Evolutionary conservation across 2,888 invertebrate species (phyloP).

Genomic region (Lasioglossum figueresi): DNA sequence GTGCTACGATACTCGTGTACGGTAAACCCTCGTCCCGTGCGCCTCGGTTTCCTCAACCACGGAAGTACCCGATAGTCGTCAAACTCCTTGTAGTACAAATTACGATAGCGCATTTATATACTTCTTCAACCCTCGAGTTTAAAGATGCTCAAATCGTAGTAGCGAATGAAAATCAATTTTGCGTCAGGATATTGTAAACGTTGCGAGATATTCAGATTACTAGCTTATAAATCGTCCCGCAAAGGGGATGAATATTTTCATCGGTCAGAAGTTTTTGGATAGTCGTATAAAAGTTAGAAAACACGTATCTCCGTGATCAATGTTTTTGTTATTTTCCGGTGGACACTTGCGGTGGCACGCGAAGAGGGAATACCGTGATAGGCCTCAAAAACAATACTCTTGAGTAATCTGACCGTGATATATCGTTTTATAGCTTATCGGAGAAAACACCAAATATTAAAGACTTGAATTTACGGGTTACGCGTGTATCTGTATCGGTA

Average conservation of each 20-base stretch:
- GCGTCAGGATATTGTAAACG: background rate
- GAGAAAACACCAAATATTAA: conserved; percentile 74
- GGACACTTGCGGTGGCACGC: background rate
- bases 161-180: background rate
- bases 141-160: background rate
- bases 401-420: conserved; percentile 37
- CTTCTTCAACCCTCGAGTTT: background rate
- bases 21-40: background rate
- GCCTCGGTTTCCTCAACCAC: background rate
- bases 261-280: background rate
- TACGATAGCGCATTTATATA: background rate
- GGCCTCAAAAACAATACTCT: conserved; percentile 53
- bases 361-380: conserved; percentile 16
- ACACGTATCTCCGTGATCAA: too few relatives aligned
- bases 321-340: background rate
- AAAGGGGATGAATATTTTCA: background rate
- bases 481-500: conserved; percentile 37
- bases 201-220: background rate
- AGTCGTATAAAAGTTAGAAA: background rate
- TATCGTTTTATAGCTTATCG: conserved; percentile 47
- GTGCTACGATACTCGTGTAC: conserved; percentile 19
- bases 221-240: background rate
- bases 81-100: background rate
- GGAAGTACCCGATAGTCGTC: background rate
- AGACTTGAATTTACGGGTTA: conserved; percentile 69